A percentile compares a stretch with the other conserved stretches of the same genome.
phyloP scores from a whole-genome alignment of 2,797 vertebrate species.

The Anas acuta region DNA sequence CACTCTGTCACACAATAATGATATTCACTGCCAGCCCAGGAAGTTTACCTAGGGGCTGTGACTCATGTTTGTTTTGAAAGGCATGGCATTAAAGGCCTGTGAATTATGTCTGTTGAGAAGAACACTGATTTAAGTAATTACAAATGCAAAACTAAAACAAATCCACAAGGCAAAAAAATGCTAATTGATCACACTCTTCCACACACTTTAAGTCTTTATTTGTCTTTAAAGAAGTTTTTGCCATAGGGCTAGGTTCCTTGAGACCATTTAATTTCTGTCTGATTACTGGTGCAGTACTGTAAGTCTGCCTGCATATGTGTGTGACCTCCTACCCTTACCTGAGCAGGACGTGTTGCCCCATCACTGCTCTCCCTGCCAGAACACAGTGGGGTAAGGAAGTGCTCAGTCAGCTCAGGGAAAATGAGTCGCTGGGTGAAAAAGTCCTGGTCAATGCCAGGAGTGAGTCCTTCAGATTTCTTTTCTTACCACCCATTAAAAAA shows the following conservation, averaged over 20 bases:
- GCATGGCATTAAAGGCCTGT: constrained; percentile 52
- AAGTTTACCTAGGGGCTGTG: constrained; percentile 71
- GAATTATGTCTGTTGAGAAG: constrained; percentile 64
- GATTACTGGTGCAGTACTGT: background rate
- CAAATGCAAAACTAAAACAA: constrained; percentile 59
- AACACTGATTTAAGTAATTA: constrained; percentile 68
- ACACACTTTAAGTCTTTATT: background rate
- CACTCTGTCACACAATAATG: constrained; percentile 57
- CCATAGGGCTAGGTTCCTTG: background rate
- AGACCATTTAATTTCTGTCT: background rate
- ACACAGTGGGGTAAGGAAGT: background rate
- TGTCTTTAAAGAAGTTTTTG: background rate
- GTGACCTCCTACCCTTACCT: background rate
- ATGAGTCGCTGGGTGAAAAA: background rate
- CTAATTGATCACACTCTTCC: background rate
- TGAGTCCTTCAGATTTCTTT: background rate
- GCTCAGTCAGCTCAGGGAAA: background rate
- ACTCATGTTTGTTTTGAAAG: constrained; percentile 73
- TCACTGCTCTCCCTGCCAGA: background rate
- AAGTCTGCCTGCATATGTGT: fast-evolving
- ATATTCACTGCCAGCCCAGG: constrained; percentile 60
- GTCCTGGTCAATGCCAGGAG: background rate
- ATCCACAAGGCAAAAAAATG: constrained; percentile 3
- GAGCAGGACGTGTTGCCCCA: background rate
- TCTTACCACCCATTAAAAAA: background rate